These are phyloP conservation scores for Pectinophora gossypiella DNA, from an alignment of 1,140 invertebrate genomes.

Conservation along the genomic window DNA sequence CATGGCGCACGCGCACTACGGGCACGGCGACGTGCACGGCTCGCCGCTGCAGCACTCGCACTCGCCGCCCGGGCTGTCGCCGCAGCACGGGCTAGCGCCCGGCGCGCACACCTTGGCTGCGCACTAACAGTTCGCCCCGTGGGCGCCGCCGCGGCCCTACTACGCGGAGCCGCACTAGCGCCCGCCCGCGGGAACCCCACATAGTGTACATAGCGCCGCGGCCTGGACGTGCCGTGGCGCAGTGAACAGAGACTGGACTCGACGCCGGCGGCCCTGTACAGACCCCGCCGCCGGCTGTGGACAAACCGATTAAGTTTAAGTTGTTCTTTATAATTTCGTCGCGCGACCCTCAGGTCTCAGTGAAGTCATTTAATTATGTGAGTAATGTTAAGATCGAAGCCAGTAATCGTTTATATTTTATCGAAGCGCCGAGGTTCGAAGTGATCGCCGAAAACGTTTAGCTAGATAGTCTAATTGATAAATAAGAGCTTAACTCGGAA, in stretches of 20 bases:
- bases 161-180: constrained; percentile 70
- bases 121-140: constrained; percentile 89
- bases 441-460: constrained; percentile 35
- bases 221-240: constrained; percentile 37
- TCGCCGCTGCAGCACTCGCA: constrained; percentile 89
- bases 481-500: constrained; percentile 41
- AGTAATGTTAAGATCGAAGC: constrained; percentile 46
- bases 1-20: constrained; percentile 83
- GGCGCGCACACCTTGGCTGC: constrained; percentile 87
- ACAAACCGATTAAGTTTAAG: constrained; percentile 31
- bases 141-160: constrained; percentile 73
- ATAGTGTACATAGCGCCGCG: constrained; percentile 40
- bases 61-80: constrained; percentile 81
- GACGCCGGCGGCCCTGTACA: constrained; percentile 29
- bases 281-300: constrained; percentile 25
- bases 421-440: constrained; percentile 28
- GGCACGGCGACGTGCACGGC: constrained; percentile 87
- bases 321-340: constrained; percentile 40
- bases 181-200: constrained; percentile 49
- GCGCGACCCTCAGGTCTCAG: constrained; percentile 14
- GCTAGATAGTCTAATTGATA: constrained; percentile 49
- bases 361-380: constrained; percentile 47
- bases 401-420: constrained; percentile 43
- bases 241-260: constrained; percentile 17
- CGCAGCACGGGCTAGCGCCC: constrained; percentile 85